Evolutionary conservation across 1,140 invertebrate species (phyloP), one percentile per base, ranked within the genome.

Genomic region (Polyergus mexicanus): DNA sequence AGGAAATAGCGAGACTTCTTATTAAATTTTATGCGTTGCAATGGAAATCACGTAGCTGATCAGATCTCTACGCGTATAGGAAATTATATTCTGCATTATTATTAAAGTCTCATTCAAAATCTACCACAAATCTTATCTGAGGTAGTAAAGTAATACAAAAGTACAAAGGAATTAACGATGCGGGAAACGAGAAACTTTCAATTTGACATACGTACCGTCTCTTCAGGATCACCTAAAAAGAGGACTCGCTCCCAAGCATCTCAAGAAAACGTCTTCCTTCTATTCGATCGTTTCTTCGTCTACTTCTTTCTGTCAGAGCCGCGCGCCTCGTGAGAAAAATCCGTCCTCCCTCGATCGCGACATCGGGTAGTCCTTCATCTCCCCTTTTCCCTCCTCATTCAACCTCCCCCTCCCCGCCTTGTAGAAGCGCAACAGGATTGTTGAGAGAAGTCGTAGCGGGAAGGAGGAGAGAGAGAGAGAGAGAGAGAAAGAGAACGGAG

Each of bases 401-500:
- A 16, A 16, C n/a, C 69, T 44, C 80, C 6, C 25, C 41, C 3
- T n/a, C 60, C 69, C 63, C 47, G 56, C 25, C 25, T 83, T 72
- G 74, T 62, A 80, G 71, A 89, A 87, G 85, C 81, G 87, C 90
- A 86, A 86, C 87, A 90, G 87, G 87, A 90, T 90, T 28, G 25
- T 28, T 86, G 85, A 84, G 89, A 86, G 88, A 41, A 89, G 88
- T 77, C 58, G 62, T 47, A 86, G 84, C 77, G 66, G 51, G 62
- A 66, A 75, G 77, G 44, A 76, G 74, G 69, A 71, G 44, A 71
- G 22, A 75, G 68, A 41, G 63, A 44, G 22, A 75, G 68, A 41
- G 63, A 44, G n/a, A n/a, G n/a, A n/a, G 35, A 62, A 47, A 60
- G 72, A 28, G 35, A 41, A 60, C 60, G 77, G 81, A 84, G 54